These are phyloP conservation scores for Acleris emargana DNA, from an alignment of 2,888 invertebrate genomes.

Conservation along the genomic window DNA sequence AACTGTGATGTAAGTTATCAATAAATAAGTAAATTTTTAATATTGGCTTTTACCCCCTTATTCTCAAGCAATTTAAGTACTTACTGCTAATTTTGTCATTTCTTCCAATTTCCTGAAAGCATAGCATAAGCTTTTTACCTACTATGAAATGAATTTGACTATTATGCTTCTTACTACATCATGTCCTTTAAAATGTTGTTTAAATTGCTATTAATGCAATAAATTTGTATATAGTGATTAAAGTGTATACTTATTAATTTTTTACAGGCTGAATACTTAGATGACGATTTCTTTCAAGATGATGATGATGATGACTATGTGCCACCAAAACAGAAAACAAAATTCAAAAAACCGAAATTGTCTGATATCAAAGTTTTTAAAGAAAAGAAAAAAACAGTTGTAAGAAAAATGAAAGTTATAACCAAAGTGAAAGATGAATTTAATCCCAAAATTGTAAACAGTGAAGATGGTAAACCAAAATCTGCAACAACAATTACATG, in stretches of 20 bases:
- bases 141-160: too few species aligned
- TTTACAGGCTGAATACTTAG: slow-evolving; percentile 64
- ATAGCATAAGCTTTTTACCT: too few species aligned
- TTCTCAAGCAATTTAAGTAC: too few species aligned
- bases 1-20: slow-evolving; percentile 61
- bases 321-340: slow-evolving; percentile 63
- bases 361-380: slow-evolving; percentile 73
- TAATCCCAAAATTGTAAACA: slow-evolving; percentile 44
- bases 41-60: neutral
- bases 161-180: too few species aligned
- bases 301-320: slow-evolving; percentile 74
- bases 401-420: slow-evolving; percentile 68
- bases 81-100: too few species aligned
- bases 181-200: too few species aligned
- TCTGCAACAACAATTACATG: slow-evolving; percentile 73
- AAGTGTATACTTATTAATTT: neutral
- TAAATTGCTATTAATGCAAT: neutral
- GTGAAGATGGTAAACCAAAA: slow-evolving; percentile 55
- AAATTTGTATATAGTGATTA: neutral
- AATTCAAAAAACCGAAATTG: slow-evolving; percentile 73
- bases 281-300: slow-evolving; percentile 67
- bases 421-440: slow-evolving; percentile 61
- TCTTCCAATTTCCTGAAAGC: neutral
- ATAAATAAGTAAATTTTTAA: neutral
- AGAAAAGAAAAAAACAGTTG: slow-evolving; percentile 63